Conservation (phyloP, 2,888 invertebrate species). For the Lasius fuliginosus region DNA sequence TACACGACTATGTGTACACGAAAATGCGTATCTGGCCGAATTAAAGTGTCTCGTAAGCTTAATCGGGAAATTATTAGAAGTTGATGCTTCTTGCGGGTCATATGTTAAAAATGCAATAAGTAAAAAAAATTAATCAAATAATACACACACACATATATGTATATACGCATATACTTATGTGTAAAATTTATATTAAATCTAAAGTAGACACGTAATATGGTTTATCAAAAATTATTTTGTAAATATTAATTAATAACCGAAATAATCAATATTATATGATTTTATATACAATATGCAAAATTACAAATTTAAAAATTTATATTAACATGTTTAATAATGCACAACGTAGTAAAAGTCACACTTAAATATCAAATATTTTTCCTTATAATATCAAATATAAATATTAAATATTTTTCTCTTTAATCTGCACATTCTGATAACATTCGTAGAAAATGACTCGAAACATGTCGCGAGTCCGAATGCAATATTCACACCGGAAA, state of each 20-base stretch:
- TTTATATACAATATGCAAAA: not conserved
- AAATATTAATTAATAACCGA: constrained; percentile 2
- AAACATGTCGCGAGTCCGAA: not conserved
- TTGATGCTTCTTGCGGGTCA: not conserved
- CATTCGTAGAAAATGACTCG: not conserved
- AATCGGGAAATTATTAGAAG: not conserved
- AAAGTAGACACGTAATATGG: not conserved
- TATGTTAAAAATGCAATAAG: not conserved
- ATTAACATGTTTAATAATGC: not conserved
- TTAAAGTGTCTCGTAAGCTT: not conserved
- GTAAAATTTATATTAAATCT: not conserved
- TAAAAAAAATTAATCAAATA: not conserved
- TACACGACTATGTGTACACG: not conserved
- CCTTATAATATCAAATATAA: not conserved
- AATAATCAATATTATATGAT: not conserved
- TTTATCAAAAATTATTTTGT: not conserved
- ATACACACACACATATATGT: not conserved
- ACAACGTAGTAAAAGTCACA: not conserved
- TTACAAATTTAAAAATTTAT: not conserved
- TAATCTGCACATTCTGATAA: not conserved
- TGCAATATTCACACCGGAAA: constrained; percentile 3
- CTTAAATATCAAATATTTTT: not conserved
- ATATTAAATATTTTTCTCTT: not conserved
- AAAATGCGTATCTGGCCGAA: constrained; percentile 21
- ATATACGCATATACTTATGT: too few relatives aligned